Evolutionary conservation across 2,797 vertebrate species (phyloP).

Genomic region (Etheostoma perlongum): DNA sequence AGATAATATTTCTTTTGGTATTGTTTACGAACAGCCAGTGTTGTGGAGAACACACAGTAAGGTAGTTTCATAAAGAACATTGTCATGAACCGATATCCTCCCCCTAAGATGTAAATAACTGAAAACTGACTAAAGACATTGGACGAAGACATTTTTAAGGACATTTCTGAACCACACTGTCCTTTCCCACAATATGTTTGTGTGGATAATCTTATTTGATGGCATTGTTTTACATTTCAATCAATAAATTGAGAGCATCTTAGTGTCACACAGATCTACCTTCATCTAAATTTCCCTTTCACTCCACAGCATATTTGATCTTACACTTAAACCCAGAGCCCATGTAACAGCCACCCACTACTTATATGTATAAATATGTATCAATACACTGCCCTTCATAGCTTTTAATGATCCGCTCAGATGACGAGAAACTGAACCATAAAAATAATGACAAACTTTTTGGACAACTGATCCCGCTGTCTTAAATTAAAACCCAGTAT

Average conservation of each 20-base stretch:
- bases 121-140: not conserved
- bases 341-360: not conserved
- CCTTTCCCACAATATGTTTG: not conserved
- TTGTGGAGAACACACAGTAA: constrained; percentile 4
- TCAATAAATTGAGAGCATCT: not conserved
- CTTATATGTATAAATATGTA: not conserved
- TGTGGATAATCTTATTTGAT: not conserved
- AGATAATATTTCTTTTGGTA: not conserved
- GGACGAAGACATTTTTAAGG: not conserved
- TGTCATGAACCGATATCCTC: not conserved
- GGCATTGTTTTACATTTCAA: not conserved
- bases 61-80: not conserved
- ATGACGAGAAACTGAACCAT: not conserved
- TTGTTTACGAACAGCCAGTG: constrained; percentile 1
- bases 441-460: constrained; percentile 13
- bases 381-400: not conserved
- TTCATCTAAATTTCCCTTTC: constrained; percentile 1
- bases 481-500: constrained; percentile 2
- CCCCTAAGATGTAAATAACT: not conserved
- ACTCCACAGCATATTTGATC: not conserved
- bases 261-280: not conserved
- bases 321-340: not conserved
- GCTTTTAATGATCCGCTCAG: constrained; percentile 5
- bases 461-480: constrained; percentile 17
- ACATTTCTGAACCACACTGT: constrained; percentile 3